phyloP scores from a whole-genome alignment of 92 coral and sea anemone genomes.

The Ricordea florida region DNA sequence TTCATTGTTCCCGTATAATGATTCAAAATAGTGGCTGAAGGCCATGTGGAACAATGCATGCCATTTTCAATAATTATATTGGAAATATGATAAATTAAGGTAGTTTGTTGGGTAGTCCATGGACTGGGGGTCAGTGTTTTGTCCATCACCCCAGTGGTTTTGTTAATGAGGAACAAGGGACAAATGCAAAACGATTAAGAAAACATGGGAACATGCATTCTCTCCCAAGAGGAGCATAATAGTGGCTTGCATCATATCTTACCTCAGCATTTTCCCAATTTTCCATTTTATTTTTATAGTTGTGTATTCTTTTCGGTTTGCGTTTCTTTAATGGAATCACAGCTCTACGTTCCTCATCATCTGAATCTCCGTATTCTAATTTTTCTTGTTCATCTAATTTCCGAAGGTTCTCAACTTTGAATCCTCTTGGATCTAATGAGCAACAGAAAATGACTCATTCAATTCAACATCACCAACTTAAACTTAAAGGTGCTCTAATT shows the following conservation, averaged over 20 bases:
- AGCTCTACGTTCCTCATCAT: slow-evolving; percentile 69
- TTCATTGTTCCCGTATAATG: too few relatives aligned
- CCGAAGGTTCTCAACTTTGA: slow-evolving; percentile 72
- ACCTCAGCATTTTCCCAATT: slow-evolving; percentile 99
- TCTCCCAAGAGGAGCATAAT: background rate
- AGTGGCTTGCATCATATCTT: background rate
- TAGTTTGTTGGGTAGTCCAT: too few relatives aligned
- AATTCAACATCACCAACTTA: too few relatives aligned
- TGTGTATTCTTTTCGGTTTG: slow-evolving; percentile 67
- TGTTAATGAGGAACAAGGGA: too few relatives aligned
- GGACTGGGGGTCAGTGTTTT: too few relatives aligned
- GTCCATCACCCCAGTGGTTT: too few relatives aligned
- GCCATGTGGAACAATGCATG: too few relatives aligned
- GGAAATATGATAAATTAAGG: too few relatives aligned
- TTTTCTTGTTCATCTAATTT: slow-evolving; percentile 71
- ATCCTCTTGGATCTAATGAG: slow-evolving; percentile 85
- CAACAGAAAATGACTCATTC: too few relatives aligned
- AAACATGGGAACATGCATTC: background rate
- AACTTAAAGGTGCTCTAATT: too few relatives aligned
- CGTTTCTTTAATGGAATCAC: slow-evolving; percentile 57
- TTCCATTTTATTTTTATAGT: slow-evolving; percentile 89
- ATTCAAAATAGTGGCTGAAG: too few relatives aligned
- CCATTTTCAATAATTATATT: too few relatives aligned
- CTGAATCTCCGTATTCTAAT: slow-evolving; percentile 64
- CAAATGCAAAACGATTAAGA: background rate